phyloP scores from a whole-genome alignment of 2,888 invertebrate species.

The Torymus aiolomorphi region DNA sequence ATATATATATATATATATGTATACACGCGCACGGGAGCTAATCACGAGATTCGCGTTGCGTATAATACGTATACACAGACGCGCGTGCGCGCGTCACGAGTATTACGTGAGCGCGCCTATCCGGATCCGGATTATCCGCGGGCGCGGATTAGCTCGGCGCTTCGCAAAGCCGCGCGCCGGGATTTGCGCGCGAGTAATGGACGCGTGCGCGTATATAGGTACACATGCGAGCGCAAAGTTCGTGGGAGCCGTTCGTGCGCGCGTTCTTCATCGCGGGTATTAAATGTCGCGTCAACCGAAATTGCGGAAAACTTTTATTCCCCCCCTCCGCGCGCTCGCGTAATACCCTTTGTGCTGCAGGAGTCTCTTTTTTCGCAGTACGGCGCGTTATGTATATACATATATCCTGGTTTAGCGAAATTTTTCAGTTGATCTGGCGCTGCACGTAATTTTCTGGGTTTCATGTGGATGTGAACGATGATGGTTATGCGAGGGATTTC shows the following conservation, averaged over 20 bases:
- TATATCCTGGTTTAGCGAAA: no score
- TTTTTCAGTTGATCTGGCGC: no score
- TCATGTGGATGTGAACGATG: no score
- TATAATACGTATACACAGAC: not conserved
- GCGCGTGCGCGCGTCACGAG: not conserved
- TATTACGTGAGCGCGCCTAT: conserved; percentile 27
- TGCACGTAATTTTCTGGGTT: no score
- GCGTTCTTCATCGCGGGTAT: not conserved
- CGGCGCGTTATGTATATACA: no score
- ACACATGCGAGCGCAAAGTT: no score
- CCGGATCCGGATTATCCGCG: conserved; percentile 47
- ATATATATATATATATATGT: no score
- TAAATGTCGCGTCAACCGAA: not conserved
- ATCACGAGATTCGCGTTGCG: conserved; percentile 3
- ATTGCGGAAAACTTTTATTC: not conserved
- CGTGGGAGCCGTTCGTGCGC: not conserved
- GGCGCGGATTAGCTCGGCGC: conserved; percentile 24
- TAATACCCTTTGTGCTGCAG: no score
- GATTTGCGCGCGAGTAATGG: not conserved
- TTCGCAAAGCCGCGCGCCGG: not conserved
- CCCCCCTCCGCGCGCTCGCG: no score
- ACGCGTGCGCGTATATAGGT: not conserved
- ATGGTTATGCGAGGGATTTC: no score
- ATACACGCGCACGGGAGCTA: not conserved
- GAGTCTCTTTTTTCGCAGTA: no score